Base-by-base conservation (phyloP, 2,113 vertebrate genomes). In the Ardeotis arabs region DNA sequence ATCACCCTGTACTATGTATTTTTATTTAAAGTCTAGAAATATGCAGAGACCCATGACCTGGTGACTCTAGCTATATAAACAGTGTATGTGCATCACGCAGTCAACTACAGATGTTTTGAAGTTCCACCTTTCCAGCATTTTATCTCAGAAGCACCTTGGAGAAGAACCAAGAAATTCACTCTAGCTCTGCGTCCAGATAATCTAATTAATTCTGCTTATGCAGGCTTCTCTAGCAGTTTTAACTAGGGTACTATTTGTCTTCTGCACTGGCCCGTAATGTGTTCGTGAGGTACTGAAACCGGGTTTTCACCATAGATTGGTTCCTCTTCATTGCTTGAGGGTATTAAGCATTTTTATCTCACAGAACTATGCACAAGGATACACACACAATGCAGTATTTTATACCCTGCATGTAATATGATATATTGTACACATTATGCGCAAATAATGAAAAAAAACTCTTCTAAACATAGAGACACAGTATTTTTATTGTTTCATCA, bases 101-200 rank as follows among this genome's bases (percentile, higher is more conserved):
- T 31, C 41, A 86, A 19, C 27, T 19, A n/a, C 41, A 58, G 62
- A 49, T 12, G 18, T 72, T 70, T 33, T n/a, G 35, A 89, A 72
- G 69, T 22, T 79, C 39, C 49, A 79, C 39, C 55, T 78, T 66
- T 68, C 35, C 53, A 76, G 35, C 13, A 33, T n/a, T 53, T 90
- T 59, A 55, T 82, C 90, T 81, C 76, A 87, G n/a, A 78, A 84
- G 58, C 12, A 90, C 33, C 45, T 59, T 75, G 41, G 27, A 37
- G 62, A 91, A 96, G 89, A 92, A 90, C 7, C 45, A 70, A 75
- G 31, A 92, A 85, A 89, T 83, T 92, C 60, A 84, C 31, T 33
- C 29, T 23, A 70, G 35, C 20, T 69, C 25, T 79, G 39, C 49
- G 67, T 79, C 55, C 91, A 93, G 83, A 78, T 35, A 28, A 84